Conservation (phyloP, 1,140 invertebrate species). For the Diprion similis region DNA sequence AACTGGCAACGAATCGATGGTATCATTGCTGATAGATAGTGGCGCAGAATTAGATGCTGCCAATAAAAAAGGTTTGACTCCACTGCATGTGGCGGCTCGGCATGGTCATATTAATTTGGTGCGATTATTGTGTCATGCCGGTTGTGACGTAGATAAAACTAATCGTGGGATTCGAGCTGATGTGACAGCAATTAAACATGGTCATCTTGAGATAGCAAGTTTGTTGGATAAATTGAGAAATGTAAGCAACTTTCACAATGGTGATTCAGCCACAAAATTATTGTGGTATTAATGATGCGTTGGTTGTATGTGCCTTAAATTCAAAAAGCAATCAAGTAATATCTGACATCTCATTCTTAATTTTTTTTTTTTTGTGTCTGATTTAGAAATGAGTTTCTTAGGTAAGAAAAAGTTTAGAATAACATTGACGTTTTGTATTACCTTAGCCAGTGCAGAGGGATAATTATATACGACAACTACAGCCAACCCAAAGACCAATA, state of each 20-base stretch:
- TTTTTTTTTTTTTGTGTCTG: no score
- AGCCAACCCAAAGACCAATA: constrained; percentile 69
- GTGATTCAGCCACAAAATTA: no score
- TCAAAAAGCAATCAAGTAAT: no score
- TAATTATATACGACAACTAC: constrained; percentile 74
- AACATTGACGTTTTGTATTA: background rate
- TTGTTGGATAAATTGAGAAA: constrained; percentile 75
- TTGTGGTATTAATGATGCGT: no score
- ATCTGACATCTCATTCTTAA: no score
- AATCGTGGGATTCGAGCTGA: constrained; percentile 80
- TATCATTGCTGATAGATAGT: constrained; percentile 77
- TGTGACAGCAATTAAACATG: constrained; percentile 82
- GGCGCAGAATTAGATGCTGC: constrained; percentile 76
- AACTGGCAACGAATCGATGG: constrained; percentile 72
- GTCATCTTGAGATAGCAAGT: constrained; percentile 76
- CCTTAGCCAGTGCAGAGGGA: constrained; percentile 61
- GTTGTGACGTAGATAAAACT: constrained; percentile 72
- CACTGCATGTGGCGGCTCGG: constrained; percentile 78
- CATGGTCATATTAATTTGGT: constrained; percentile 80
- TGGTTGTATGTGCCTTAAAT: no score
- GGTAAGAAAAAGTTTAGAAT: no score
- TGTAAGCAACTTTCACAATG: constrained; percentile 56
- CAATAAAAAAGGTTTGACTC: constrained; percentile 73
- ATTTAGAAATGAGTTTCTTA: no score
- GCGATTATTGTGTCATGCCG: constrained; percentile 76